Base-by-base conservation (phyloP, 2,888 invertebrate genomes). In the Ctena decussata region DNA sequence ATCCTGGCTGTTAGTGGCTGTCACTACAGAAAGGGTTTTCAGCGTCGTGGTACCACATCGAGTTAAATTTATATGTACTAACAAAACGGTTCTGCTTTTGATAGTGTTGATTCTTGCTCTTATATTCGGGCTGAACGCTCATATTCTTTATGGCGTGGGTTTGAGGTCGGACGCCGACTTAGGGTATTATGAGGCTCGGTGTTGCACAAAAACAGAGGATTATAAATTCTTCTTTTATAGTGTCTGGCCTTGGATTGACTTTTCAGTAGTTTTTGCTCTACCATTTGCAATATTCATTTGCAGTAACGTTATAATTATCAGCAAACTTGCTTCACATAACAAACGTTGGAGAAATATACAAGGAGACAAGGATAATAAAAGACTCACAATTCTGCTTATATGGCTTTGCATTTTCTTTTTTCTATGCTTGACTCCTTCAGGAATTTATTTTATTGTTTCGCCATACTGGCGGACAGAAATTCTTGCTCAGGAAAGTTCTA, bases 1-100 rank as follows among this genome's bases (percentile, higher is more conserved):
- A 8, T 92, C 92, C 0, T 94, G 94, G 94, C 79, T 94, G 1
- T 88, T 94, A 15, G 93, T 93, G 44, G 91, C 92, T 30, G 92
- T 94, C 32, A 93, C 93, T 8, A 74, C 89, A n/a, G 94, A 94
- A 73, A 78, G 93, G n/a, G 87, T 91, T 1, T 35, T 93, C 0
- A 92, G 91, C 41, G 93, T 94, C 15, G 89, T 90, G 78, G 73
- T 89, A 27, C 94, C 94, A 0, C 90, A 93, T 80, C 85, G 85
- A 24, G 93, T 93, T 27, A 92, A 89, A 49, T 18, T 79, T 3
- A 82, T 84, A 32, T 93, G 91, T 78, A 93, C 92, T 0, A 76
- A 71, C 12, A 73, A 69, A 70, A 84, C 78, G 0, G 89, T 91
- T 3, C 15, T 53, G 6, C 39, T 88, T n/a, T 44, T 82, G 24